Base-by-base conservation (phyloP, 2,888 invertebrate genomes). In the Philereme transversata region DNA sequence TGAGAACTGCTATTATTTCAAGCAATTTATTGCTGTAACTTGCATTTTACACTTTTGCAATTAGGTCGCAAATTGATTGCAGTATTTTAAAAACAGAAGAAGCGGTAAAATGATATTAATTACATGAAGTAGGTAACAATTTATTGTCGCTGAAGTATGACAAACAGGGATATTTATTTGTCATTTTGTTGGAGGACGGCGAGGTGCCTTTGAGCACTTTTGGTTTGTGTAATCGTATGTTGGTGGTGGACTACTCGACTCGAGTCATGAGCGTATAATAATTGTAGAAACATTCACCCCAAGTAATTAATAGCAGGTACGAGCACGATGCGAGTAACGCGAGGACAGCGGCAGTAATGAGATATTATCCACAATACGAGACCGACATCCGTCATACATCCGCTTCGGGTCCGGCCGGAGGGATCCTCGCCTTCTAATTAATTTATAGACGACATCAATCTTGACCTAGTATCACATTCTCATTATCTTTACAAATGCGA, bases 381-480 rank as follows among this genome's bases (percentile, higher is more conserved):
- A 45, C 44, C 22, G 5, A 35, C 9, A 52, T 48, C 36, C 38
- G 33, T 53, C 48, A 35, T 10, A 41, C 9, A 35, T 5, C 43
- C 4, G n/a, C n/a, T 4, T 2, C 43, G 43, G 22, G 22, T 11
- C 44, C n/a, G 41, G 41, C 41, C n/a, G 36, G 36, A 41, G 8
- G 9, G 5, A 5, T 11, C 10, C 50, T n/a, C 38, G 38, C 58
- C 11, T 44, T 9, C 11, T 44, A 52, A 60, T 60, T 62, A 62
- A 62, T 65, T 55, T 55, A 65, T 56, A 33, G 43, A 52, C 38
- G 34, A 47, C 58, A 61, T 61, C 60, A 51, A 63, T 63, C 45
- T 45, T 44, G 54, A 8, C n/a, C 36, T 6, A 33, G 50, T 34
- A 46, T 46, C 46, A 47, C 47, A 34, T 51, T 38, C 45, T 34